Evolutionary conservation across 1,140 invertebrate genomes (phyloP), one percentile per base, ranked within the genome.

Genomic region (Cydia fagiglandana): DNA sequence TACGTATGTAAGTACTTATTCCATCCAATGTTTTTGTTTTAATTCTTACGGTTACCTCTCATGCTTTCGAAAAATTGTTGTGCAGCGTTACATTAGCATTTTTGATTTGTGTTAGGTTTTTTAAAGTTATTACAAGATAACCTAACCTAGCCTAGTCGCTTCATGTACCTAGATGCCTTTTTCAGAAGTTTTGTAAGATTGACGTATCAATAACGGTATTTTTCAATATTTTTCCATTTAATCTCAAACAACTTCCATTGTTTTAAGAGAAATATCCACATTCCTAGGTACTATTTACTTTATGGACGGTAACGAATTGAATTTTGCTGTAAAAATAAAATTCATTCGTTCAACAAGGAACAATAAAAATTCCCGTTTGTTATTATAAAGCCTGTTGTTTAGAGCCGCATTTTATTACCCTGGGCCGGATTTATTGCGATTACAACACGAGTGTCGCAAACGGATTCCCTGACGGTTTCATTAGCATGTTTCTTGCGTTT

Each of bases 331-430:
- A 61, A 61, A 20, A 61, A 61, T 24, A 61, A 9, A 61, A 61
- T 61, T 61, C 56, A 17, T 17, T 56, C n/a, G 17, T n/a, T 70
- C 7, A 30, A 41, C 30, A 38, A 64, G 45, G 50, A 76, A 61
- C 34, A 64, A 68, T 77, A 81, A 80, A 74, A 79, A 73, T 70
- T 76, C 41, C 66, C 75, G 76, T 78, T 78, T 76, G 75, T 81
- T 76, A 75, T 79, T 75, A 79, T 76, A 81, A 81, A 74, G 75
- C 78, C 64, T 75, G 80, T 83, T 81, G 76, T 79, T 81, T 80
- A 74, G 74, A 79, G 76, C 50, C 30, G 77, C 73, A 74, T 80
- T 82, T 81, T 77, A 81, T 84, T 82, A 78, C 76, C 75, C 80
- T 5, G 56, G 0, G 1, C 56, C 76, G 75, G 82, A 81, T 82